Base-by-base conservation (phyloP, 2,888 invertebrate genomes). In the Nephrotoma flavescens region DNA sequence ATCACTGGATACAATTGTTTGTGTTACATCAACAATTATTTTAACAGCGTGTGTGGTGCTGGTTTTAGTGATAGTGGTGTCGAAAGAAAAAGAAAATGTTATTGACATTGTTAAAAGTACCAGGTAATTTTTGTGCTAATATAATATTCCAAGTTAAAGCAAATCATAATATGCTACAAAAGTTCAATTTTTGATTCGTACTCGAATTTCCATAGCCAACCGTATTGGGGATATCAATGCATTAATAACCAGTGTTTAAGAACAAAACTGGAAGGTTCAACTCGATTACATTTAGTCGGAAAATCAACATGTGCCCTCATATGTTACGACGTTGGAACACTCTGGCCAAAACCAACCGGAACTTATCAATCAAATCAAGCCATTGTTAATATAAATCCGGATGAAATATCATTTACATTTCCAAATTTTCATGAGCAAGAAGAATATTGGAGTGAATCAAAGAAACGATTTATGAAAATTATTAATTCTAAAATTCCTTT, bases 221-320 rank as follows among this genome's bases (percentile, higher is more conserved):
- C 71, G 0, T 31, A 31, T 84, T 94, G 94, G 94, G 90, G 92
- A 86, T 94, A 93, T 93, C 90, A 92, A 85, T 94, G 94, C 89
- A 90, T 92, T 15, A 89, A 92, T n/a, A 91, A 91, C n/a, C 91
- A 90, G 85, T 94, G 94, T 42, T 88, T 90, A 92, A 88, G 94
- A 94, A 89, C 88, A 88, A 19, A 89, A 89, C 42, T 89, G 91
- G 6, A 89, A 89, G 2, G 88, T 89, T 2, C 88, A 85, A 89
- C 89, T 15, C 88, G 89, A 57, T 88, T 89, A 88, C 11, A 5
- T 47, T 12, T 86, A 2, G 90, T 92, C 1, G 91, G 92, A 87
- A 88, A 93, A 42, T 91, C 91, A 71, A 92, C 92, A 0, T 93
- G 93, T 88, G 91, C 93, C 87, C 89, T 93, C 71, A 92, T 92